These are phyloP conservation scores for Myanophis thanlyinensis DNA, from an alignment of 2,113 vertebrate genomes.

Conservation along the genomic window DNA sequence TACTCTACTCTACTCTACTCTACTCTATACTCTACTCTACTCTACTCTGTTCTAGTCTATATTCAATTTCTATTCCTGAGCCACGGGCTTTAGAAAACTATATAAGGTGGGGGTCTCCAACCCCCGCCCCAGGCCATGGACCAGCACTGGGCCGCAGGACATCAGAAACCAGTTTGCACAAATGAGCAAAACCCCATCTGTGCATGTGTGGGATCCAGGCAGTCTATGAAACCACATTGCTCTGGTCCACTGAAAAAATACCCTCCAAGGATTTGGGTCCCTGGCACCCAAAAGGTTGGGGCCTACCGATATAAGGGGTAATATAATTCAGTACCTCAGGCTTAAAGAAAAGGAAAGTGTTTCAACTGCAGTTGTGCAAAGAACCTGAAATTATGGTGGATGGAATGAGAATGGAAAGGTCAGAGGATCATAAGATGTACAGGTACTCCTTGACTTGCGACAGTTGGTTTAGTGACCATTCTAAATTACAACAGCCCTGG, in stretches of 20 bases:
- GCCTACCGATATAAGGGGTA: neutral
- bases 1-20: too few relatives aligned
- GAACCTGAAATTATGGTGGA: neutral
- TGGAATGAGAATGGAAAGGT: neutral
- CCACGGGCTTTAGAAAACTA: neutral
- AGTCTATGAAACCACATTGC: neutral
- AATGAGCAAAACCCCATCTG: neutral
- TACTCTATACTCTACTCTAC: too few relatives aligned
- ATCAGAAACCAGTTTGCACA: neutral
- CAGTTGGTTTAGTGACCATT: neutral
- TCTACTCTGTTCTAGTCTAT: too few relatives aligned
- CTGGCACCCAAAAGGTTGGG: neutral
- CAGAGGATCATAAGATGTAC: neutral
- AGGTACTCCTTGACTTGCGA: neutral
- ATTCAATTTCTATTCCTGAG: neutral
- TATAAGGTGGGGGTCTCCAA: neutral
- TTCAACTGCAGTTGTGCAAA: neutral
- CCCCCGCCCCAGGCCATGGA: neutral
- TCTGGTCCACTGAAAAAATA: neutral
- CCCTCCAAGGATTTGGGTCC: too few relatives aligned
- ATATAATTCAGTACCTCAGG: neutral
- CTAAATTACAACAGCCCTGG: too few relatives aligned
- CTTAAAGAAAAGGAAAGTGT: neutral
- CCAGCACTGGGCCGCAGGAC: neutral
- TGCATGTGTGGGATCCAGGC: neutral